Conservation (phyloP, 1,140 invertebrate genomes). For the Macrostomum lignano region DNA sequence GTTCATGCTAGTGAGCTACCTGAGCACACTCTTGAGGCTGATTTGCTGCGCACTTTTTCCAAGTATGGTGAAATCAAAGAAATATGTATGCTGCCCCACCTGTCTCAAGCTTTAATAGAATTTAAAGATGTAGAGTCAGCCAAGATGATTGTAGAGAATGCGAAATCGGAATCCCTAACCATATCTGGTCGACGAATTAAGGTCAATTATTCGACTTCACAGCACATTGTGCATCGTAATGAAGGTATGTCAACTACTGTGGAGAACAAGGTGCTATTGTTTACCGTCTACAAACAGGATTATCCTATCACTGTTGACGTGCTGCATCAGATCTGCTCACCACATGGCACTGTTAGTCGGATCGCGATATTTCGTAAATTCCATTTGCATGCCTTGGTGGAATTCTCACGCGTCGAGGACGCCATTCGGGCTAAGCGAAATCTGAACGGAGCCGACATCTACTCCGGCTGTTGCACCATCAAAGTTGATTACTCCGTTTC, state of each 20-base stretch:
- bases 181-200: too few relatives aligned
- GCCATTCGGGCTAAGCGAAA: conserved; percentile 70
- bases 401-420: conserved; percentile 77
- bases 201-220: too few relatives aligned
- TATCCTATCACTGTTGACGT: conserved; percentile 97
- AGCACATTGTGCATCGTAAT: conserved; percentile 23
- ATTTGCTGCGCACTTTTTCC: not conserved
- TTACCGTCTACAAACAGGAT: conserved; percentile 77
- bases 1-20: not conserved
- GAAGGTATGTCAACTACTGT: conserved; percentile 14
- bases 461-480: conserved; percentile 88
- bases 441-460: conserved; percentile 87
- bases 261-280: conserved; percentile 75
- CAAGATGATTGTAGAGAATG: not conserved
- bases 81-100: not conserved
- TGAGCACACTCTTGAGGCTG: not conserved
- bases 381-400: conserved; percentile 93
- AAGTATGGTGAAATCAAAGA: not conserved
- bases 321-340: conserved; percentile 71
- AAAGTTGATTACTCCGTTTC: conserved; percentile 78
- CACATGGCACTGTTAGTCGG: conserved; percentile 60
- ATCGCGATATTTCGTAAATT: conserved; percentile 70
- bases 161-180: too few relatives aligned
- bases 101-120: not conserved
- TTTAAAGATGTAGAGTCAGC: not conserved